Evolutionary conservation across 2,888 invertebrate species (phyloP), one percentile per base, ranked within the genome.

Genomic region (Noctua pronuba): DNA sequence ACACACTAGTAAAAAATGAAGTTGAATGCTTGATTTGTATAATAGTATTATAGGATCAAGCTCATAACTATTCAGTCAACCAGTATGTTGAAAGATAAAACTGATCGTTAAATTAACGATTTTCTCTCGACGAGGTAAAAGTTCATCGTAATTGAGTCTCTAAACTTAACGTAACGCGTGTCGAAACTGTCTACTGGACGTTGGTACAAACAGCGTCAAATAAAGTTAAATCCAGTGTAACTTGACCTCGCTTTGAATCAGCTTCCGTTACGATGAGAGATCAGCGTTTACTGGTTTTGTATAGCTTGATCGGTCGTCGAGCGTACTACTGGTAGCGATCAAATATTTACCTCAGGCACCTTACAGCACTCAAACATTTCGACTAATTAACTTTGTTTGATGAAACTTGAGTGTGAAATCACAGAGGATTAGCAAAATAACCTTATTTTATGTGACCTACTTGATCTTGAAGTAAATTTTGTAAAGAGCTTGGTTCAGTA

Each of bases 281-380:
- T 38, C 7, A 38, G 38, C 38, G 38, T 38, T 38, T 38, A 38
- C 28, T 28, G 6, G 13, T 11, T 28, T 7, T 1, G 13, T n/a
- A 28, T 28, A 13, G 6, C 13, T 28, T 28, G 6, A 28, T 58
- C 55, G 11, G n/a, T 28, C 6, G 28, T 58, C 13, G 28, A 13
- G 28, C 16, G 28, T 28, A 58, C 28, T 28, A 60, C 52, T 62
- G 11, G 65, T 44, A 66, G 71, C 60, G 35, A 69, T 65, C 68
- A 79, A 84, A 79, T 83, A 64, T 84, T 84, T 80, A 72, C 60
- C 41, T 49, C 66, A 60, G 16, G 2, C 68, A 69, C 18, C 84
- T 70, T 38, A 28, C 31, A 41, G 75, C n/a, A 38, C 21, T 67
- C 73, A n/a, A 67, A 58, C 38, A 64, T 24, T 24, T 67, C 44